phyloP scores from a whole-genome alignment of 2,797 vertebrate genomes.

The Onychomys torridus region DNA sequence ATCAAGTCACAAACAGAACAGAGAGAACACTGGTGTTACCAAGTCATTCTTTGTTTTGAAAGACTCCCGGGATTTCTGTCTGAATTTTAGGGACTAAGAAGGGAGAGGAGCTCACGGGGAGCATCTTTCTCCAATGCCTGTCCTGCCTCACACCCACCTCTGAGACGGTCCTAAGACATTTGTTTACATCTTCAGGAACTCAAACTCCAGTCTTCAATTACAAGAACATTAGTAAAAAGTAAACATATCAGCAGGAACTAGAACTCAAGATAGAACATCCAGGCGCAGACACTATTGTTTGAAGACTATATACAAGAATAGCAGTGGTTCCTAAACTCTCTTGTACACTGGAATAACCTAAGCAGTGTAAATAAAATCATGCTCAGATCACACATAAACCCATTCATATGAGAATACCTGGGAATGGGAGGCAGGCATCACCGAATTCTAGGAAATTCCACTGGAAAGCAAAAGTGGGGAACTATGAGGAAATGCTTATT shows the following conservation, averaged over 20 bases:
- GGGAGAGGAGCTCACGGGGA: neutral
- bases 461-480: neutral
- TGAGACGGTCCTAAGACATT: neutral
- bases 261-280: neutral
- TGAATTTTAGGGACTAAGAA: conserved; percentile 27
- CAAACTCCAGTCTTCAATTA: conserved; percentile 23
- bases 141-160: neutral
- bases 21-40: conserved; percentile 42
- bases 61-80: neutral
- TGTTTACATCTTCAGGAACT: conserved; percentile 34
- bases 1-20: conserved; percentile 43
- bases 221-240: neutral
- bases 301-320: neutral
- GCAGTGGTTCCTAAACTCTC: neutral
- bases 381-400: neutral
- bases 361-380: neutral
- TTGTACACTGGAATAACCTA: neutral
- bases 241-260: neutral
- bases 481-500: neutral
- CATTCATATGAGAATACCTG: neutral
- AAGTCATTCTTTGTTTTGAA: conserved; percentile 19
- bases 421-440: neutral
- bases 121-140: neutral
- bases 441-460: neutral
- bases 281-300: neutral